Evolutionary conservation across 2,113 vertebrate genomes (phyloP).

Genomic region (Menidia beryllina): DNA sequence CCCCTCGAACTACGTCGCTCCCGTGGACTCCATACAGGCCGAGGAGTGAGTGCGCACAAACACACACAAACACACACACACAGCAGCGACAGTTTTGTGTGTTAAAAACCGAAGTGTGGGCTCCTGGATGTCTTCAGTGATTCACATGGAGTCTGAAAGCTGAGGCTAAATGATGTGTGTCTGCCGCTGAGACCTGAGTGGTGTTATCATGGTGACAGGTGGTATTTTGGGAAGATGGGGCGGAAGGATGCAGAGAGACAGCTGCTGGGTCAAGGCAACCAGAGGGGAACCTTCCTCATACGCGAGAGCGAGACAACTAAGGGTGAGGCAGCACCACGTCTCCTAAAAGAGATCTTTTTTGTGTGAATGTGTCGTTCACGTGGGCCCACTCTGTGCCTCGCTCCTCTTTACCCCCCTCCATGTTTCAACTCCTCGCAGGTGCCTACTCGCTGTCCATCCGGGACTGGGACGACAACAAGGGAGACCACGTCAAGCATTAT

Average conservation of each 20-base stretch:
- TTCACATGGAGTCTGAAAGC: slow-evolving; percentile 31
- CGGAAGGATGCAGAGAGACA: slow-evolving; percentile 94
- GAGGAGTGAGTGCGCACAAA: slow-evolving; percentile 89
- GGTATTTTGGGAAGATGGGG: slow-evolving; percentile 97
- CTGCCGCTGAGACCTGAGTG: slow-evolving; percentile 44
- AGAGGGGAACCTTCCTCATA: slow-evolving; percentile 91
- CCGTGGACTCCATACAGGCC: slow-evolving; percentile 95
- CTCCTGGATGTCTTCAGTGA: slow-evolving; percentile 8
- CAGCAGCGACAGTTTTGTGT: not conserved
- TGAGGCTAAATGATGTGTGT: slow-evolving; percentile 30
- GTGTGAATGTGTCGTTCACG: not conserved
- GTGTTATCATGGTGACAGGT: slow-evolving; percentile 81
- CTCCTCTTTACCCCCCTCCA: no score
- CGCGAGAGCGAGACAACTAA: slow-evolving; percentile 96
- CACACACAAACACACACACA: slow-evolving; percentile 8
- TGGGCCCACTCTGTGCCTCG: not conserved
- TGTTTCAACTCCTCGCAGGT: slow-evolving; percentile 73
- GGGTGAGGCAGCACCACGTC: slow-evolving; percentile 75
- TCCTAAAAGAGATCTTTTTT: not conserved
- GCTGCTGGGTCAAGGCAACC: slow-evolving; percentile 86
- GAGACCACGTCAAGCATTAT: slow-evolving; percentile 97
- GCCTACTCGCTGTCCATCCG: slow-evolving; percentile 96
- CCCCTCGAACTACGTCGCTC: slow-evolving; percentile 97
- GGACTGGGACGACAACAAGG: slow-evolving; percentile 93
- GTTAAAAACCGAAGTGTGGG: not conserved